phyloP scores from a whole-genome alignment of 2,113 vertebrate species.

The Butastur rufipennis region DNA sequence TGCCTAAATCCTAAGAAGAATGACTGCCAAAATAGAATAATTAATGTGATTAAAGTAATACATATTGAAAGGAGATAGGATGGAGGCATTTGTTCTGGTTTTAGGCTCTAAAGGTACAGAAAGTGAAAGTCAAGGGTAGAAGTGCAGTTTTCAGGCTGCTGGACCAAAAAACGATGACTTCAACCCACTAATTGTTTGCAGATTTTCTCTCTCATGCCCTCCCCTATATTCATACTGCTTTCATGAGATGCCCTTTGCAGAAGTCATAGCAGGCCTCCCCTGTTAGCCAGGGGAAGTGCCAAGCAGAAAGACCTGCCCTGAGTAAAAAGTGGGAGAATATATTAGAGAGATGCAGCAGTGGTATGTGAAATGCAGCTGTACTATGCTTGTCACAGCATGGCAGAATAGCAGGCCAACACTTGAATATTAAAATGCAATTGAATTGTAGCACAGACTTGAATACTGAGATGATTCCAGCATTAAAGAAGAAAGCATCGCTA shows the following conservation, averaged over 20 bases:
- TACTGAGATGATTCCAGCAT: neutral
- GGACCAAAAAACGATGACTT: neutral
- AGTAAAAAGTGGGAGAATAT: neutral
- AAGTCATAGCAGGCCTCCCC: neutral
- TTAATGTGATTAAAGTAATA: neutral
- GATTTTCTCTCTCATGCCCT: neutral
- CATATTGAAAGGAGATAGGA: neutral
- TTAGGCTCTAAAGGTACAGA: neutral
- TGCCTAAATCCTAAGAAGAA: neutral
- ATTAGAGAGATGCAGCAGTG: neutral
- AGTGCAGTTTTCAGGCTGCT: neutral
- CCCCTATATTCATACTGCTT: neutral
- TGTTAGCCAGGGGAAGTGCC: neutral
- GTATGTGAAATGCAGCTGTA: neutral
- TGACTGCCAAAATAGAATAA: neutral
- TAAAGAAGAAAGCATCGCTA: neutral
- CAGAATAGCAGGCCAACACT: neutral
- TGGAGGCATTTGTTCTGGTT: neutral
- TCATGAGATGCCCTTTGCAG: neutral
- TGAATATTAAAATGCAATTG: neutral
- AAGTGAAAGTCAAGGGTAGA: neutral
- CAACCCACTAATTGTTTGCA: neutral
- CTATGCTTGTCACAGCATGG: accelerated
- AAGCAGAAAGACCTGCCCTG: neutral
- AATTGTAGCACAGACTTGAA: neutral